Percentiles rank a stretch among this genome's conserved stretches.
phyloP scores from a whole-genome alignment of 64 coral and sea anemone genomes.

The Stylophora pistillata region DNA sequence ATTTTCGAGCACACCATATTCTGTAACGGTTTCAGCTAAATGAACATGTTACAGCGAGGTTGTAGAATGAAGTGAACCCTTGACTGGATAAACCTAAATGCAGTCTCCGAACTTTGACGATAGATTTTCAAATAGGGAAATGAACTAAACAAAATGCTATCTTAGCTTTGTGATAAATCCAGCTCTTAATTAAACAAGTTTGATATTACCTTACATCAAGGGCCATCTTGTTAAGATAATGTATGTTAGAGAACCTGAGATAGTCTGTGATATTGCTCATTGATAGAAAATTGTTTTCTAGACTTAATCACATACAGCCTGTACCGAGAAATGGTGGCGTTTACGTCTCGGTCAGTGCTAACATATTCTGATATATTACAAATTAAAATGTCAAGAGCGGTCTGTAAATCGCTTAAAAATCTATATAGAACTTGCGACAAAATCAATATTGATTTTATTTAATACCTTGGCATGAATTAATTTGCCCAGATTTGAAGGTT shows the following conservation, averaged over 20 bases:
- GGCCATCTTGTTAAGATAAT: background rate
- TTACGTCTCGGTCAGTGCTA: background rate
- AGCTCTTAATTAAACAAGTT: background rate
- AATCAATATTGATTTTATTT: slow-evolving; percentile 47
- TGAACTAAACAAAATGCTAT: too few relatives aligned
- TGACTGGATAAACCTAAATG: too few relatives aligned
- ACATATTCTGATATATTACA: background rate
- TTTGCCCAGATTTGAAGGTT: background rate
- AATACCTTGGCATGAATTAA: slow-evolving; percentile 21
- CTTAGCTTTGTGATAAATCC: too few relatives aligned
- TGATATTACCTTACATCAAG: background rate
- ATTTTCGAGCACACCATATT: too few relatives aligned
- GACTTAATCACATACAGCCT: background rate
- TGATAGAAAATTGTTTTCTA: background rate
- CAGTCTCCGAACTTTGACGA: too few relatives aligned
- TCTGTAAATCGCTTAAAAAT: background rate
- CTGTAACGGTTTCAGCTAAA: too few relatives aligned
- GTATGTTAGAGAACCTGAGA: background rate
- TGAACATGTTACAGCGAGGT: too few relatives aligned
- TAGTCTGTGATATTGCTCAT: background rate
- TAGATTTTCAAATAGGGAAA: too few relatives aligned
- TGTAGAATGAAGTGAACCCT: too few relatives aligned
- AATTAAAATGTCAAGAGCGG: slow-evolving; percentile 7
- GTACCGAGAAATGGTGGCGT: background rate
- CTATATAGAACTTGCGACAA: slow-evolving; percentile 5